Conservation (phyloP, 2,113 vertebrate genomes). For the Sorex araneus region DNA sequence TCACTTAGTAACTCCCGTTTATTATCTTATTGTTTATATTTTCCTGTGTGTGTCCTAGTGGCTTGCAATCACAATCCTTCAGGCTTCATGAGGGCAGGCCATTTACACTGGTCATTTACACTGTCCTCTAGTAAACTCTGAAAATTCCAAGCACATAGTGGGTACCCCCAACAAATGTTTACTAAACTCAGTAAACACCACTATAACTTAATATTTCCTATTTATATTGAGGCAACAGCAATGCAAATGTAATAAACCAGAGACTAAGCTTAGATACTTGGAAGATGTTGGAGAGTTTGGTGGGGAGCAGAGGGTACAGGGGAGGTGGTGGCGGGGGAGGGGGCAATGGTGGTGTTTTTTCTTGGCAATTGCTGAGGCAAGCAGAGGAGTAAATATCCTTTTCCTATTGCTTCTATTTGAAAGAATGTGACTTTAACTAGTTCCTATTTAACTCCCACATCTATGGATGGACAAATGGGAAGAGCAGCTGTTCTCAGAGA, state of each 20-base stretch:
- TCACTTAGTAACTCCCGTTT: background rate
- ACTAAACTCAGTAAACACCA: background rate
- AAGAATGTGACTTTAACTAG: background rate
- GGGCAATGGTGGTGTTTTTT: too few relatives aligned
- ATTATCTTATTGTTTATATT: background rate
- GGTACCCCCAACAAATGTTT: background rate
- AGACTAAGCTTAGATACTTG: background rate
- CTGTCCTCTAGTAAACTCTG: background rate
- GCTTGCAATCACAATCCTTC: background rate
- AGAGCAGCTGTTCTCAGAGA: background rate
- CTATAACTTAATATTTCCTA: background rate
- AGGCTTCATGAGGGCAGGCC: slow-evolving; percentile 1
- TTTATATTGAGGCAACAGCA: background rate
- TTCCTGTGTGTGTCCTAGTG: background rate
- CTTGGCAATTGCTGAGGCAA: background rate
- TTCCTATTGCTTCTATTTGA: background rate
- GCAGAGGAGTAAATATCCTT: background rate
- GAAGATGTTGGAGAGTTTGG: background rate
- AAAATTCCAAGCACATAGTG: background rate
- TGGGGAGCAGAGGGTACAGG: too few relatives aligned
- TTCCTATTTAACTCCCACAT: background rate
- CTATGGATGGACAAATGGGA: too few relatives aligned
- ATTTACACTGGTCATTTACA: background rate
- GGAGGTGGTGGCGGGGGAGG: background rate
- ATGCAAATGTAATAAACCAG: background rate